Base-by-base conservation (phyloP, 2,797 vertebrate genomes). In the Amphiprion clarkii region DNA sequence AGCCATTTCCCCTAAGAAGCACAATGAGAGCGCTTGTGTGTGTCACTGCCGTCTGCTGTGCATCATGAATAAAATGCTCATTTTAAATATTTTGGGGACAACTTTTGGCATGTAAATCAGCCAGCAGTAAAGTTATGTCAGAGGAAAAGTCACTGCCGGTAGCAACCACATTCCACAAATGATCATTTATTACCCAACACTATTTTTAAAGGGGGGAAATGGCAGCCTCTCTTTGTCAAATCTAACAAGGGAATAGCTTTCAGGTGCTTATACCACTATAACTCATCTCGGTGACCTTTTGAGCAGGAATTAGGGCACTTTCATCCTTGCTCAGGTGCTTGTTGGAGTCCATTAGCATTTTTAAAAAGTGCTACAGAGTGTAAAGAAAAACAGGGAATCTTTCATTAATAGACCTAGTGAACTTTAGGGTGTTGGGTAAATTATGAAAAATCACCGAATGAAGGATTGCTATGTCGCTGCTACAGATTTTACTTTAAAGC, bases 181-280 rank as follows among this genome's bases (percentile, higher is more conserved):
- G 91, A 95, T 95, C 95, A 95, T 96, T 96, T 95, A 95, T 95
- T 94, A 95, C 91, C 88, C 88, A 81, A 93, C 92, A 94, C 95
- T 95, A 95, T 96, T 96, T 95, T 95, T 95, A 95, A 94, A 95
- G 92, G 92, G 88, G 84, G 92, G 48, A 93, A 94, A 93, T 95
- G 95, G 94, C 94, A 95, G 94, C 92, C 88, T 93, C 94, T 89
- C 94, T 95, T 95, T 95, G 93, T 96, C 95, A 95, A 94, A 88
- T 90, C 91, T 95, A 95, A 95, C 95, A 90, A 93, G 95, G 95
- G 95, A 95, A 95, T 96, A 95, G 95, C 94, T 95, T 94, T 95
- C 94, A 95, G 94, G 93, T 94, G 93, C 94, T 94, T 92, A 90
- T 86, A 87, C 91, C 84, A 48, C 91, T 86, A 96, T 95, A 95